A percentile compares a stretch with the other conserved stretches of the same genome.
phyloP scores from a whole-genome alignment of 2,888 invertebrate species.

The Stenodera caucasica region DNA sequence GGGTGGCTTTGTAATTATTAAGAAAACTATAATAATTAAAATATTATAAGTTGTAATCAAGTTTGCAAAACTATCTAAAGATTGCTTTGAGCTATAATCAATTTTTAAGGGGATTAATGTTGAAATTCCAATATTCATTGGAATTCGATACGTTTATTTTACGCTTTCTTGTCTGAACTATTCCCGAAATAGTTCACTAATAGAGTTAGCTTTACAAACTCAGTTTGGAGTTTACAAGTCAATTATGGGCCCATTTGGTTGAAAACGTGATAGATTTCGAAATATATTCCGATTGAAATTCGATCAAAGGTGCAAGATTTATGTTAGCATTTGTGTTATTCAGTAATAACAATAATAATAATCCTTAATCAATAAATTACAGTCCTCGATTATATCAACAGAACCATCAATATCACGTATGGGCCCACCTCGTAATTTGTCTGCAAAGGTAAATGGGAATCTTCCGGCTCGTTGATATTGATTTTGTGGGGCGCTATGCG shows the following conservation, averaged over 20 bases:
- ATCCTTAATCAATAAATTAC: conserved; percentile 14
- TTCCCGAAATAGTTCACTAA: conserved; percentile 9
- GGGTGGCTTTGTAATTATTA: not conserved
- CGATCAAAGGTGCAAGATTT: conserved; percentile 12
- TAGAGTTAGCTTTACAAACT: conserved; percentile 15
- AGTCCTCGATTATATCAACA: conserved; percentile 12
- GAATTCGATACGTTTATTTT: not conserved
- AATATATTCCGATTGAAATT: no score
- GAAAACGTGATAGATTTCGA: no score
- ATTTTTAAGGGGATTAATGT: no score
- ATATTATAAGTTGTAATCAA: conserved; percentile 3
- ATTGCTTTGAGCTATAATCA: no score
- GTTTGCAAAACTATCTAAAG: no score
- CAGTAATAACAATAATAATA: no score
- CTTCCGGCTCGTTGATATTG: conserved; percentile 28
- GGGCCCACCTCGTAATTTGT: conserved; percentile 23
- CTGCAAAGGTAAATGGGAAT: conserved; percentile 29
- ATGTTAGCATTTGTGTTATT: conserved; percentile 15
- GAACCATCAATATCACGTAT: conserved; percentile 18
- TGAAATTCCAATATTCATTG: not conserved
- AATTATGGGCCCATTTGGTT: conserved; percentile 7
- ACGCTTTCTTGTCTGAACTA: not conserved
- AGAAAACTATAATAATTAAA: conserved; percentile 7
- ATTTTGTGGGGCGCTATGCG: conserved; percentile 24
- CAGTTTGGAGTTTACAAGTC: conserved; percentile 15